Conservation (phyloP, 2,113 vertebrate genomes). For the Larimichthys crocea region DNA sequence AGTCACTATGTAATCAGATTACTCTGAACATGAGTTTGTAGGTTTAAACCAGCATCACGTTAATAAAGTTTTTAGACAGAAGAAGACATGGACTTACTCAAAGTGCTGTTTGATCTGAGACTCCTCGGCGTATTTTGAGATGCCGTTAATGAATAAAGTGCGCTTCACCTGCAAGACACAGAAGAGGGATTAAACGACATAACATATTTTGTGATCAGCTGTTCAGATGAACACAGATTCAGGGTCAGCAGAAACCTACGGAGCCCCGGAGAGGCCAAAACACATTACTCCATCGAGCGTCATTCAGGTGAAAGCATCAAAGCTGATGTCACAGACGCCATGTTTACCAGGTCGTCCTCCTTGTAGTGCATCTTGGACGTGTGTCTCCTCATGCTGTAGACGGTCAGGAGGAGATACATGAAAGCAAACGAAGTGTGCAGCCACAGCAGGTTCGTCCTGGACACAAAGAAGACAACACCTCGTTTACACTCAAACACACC, state of each 20-base stretch:
- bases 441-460: constrained; percentile 95
- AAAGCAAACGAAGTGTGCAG: constrained; percentile 97
- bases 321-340: too few species aligned
- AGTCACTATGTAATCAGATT: too few species aligned
- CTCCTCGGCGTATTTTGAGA: constrained; percentile 96
- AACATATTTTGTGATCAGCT: too few species aligned
- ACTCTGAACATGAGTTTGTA: too few species aligned
- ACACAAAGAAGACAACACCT: background rate
- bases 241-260: too few species aligned
- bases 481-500: too few species aligned
- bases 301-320: too few species aligned
- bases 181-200: background rate
- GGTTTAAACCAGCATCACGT: too few species aligned
- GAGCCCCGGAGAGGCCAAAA: too few species aligned
- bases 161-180: constrained; percentile 89
- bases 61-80: too few species aligned
- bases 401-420: constrained; percentile 95
- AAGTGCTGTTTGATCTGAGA: constrained; percentile 97
- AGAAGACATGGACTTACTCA: constrained; percentile 85
- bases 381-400: constrained; percentile 98
- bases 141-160: constrained; percentile 96
- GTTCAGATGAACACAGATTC: too few species aligned
- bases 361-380: constrained; percentile 99
- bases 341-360: constrained; percentile 93
- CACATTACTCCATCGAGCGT: too few species aligned